These are phyloP conservation scores for Cataglyphis altisquamis DNA, from an alignment of 2,888 invertebrate genomes.

Conservation along the genomic window DNA sequence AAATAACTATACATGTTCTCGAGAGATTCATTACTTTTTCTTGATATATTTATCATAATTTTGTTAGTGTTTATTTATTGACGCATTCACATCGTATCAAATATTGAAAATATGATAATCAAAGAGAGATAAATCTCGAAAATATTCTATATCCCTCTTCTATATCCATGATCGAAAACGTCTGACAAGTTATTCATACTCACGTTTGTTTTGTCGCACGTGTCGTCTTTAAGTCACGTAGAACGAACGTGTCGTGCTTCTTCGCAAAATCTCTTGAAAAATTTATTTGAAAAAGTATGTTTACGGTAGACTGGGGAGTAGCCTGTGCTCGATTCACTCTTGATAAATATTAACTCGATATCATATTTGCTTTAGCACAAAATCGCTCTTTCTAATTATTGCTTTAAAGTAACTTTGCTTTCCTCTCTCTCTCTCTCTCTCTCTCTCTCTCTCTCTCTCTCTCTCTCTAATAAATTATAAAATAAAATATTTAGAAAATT, in stretches of 20 bases:
- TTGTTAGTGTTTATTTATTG: neutral
- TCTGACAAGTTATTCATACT: conserved; percentile 54
- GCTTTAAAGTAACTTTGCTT: neutral
- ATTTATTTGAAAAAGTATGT: conserved; percentile 5
- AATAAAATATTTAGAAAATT: neutral
- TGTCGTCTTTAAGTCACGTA: conserved; percentile 20
- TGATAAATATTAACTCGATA: neutral
- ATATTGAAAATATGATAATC: neutral
- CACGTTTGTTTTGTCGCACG: conserved; percentile 56
- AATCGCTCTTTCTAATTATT: neutral
- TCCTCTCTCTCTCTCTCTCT: neutral
- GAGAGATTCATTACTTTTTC: neutral
- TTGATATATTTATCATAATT: neutral
- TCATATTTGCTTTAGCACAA: neutral
- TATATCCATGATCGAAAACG: conserved; percentile 32
- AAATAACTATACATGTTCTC: neutral
- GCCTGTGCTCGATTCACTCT: neutral
- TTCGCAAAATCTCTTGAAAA: conserved; percentile 17
- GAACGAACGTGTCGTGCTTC: conserved; percentile 13
- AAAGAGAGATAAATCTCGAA: neutral
- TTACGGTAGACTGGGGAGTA: neutral
- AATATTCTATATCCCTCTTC: neutral
- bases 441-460: neutral
- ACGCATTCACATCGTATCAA: neutral
- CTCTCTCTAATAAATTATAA: neutral